A percentile compares a stretch with the other conserved stretches of the same genome.
These are phyloP conservation scores for Ornithorhynchus anatinus DNA, from an alignment of 2,113 vertebrate species.

Conservation along the genomic window DNA sequence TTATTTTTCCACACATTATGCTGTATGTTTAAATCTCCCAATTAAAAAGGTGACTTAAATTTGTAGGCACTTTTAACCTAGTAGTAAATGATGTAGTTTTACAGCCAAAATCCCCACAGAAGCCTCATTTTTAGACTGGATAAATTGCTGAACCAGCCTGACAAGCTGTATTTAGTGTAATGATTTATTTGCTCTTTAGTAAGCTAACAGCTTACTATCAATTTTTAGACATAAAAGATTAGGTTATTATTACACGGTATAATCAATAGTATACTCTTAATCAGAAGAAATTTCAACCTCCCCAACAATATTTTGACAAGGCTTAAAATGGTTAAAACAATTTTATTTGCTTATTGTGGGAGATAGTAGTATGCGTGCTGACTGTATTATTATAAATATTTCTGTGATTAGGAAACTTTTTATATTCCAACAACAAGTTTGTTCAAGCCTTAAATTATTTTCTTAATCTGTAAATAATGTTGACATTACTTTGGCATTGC, in stretches of 20 bases:
- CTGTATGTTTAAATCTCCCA: too few relatives aligned
- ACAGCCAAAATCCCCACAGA: conserved; percentile 29
- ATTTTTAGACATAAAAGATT: conserved; percentile 75
- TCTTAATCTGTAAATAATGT: conserved; percentile 71
- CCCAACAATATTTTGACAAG: conserved; percentile 79
- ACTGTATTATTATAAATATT: conserved; percentile 69
- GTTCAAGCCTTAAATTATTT: conserved; percentile 60
- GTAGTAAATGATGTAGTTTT: conserved; percentile 45
- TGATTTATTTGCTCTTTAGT: conserved; percentile 78
- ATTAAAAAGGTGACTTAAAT: too few relatives aligned
- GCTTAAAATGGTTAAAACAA: conserved; percentile 70
- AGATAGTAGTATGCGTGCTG: conserved; percentile 55
- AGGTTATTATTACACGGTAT: conserved; percentile 66
- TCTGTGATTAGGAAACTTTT: conserved; percentile 72
- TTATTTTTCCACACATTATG: too few relatives aligned
- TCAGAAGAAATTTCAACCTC: conserved; percentile 65
- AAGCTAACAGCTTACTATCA: conserved; percentile 72
- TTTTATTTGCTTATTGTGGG: conserved; percentile 70
- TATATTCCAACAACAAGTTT: conserved; percentile 64
- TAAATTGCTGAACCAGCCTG: conserved; percentile 62
- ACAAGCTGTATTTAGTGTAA: conserved; percentile 77
- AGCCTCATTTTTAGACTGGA: conserved; percentile 53
- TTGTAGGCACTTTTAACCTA: conserved; percentile 36
- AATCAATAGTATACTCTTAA: conserved; percentile 68
- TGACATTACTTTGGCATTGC: conserved; percentile 72